A percentile compares a stretch with the other conserved stretches of the same genome.
These are phyloP conservation scores for Lepidocolaptes lacrymiger DNA, from an alignment of 2,797 vertebrate genomes.

Conservation along the genomic window DNA sequence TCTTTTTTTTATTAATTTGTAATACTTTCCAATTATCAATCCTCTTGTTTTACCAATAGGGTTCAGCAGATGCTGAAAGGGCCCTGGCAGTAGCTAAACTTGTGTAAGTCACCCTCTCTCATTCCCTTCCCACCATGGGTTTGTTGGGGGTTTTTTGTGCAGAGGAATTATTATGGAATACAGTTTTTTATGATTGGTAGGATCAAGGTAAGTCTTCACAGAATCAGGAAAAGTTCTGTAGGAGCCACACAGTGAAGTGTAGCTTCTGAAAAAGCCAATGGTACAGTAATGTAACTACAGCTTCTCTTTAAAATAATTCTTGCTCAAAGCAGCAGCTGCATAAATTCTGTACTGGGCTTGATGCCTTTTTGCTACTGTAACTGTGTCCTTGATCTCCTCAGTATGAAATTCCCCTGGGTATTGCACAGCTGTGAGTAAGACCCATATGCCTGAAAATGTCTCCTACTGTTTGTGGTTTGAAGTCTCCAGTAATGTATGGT, in stretches of 20 bases:
- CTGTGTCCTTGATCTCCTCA: not conserved
- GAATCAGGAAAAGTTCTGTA: not conserved
- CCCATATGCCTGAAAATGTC: not conserved
- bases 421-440: not conserved
- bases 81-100: constrained; percentile 90
- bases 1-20: not conserved
- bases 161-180: not conserved
- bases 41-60: constrained; percentile 76
- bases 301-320: not conserved
- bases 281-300: not conserved
- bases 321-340: not conserved
- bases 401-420: not conserved
- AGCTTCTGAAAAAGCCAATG: not conserved
- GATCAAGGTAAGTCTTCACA: not conserved
- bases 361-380: not conserved
- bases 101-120: constrained; percentile 83
- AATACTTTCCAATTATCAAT: not conserved
- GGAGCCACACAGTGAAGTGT: not conserved
- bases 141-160: not conserved
- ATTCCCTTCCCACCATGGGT: not conserved
- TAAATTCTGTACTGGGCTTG: not conserved
- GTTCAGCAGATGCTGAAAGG: constrained; percentile 90
- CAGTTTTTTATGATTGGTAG: not conserved
- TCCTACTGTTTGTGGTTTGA: not conserved
- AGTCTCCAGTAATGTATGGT: not conserved